Base-by-base conservation (phyloP, 2,888 invertebrate species). In the Adineta ricciae region DNA sequence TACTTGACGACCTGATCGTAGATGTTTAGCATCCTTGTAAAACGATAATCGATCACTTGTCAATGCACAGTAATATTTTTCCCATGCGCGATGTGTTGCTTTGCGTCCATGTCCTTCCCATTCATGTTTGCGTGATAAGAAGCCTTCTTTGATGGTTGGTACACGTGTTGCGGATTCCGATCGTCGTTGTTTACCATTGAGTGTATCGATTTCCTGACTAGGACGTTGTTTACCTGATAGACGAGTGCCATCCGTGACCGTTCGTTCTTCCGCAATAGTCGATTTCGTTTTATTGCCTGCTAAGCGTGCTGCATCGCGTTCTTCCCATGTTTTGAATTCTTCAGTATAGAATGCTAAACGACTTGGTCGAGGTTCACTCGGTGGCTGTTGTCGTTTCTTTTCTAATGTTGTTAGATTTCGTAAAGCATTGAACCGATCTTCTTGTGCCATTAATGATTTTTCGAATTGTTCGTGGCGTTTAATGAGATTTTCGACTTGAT, bases 381-480 rank as follows among this genome's bases (percentile, higher is more conserved):
- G 78, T 78, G 78, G 78, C n/a, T 14, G 5, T 78, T 41, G 78
- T 78, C 41, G 38, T 49, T 85, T 85, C 78, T 84, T 83, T 56
- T 86, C 86, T 38, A 97, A 97, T 91, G 97, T 98, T 88, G 99
- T 99, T 90, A 98, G 93, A 91, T 97, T 93, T 92, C 97, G 96
- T 89, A 99, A 93, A 87, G 99, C 99, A 90, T 95, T 95, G 92
- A 99, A 99, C 89, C 99, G 93, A 91, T 99, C 99, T 91, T 99
- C 99, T 91, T 99, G 99, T 85, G 99, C 98, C 86, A 95, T 94
- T 86, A 98, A 97, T 19, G 97, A 97, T 92, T 99, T 99, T 92
- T 99, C 99, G 91, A 99, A 99, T 87, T 98, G 98, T 92, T 99
- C 98, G 92, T 99, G 99, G 91, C 99, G 99, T 93, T 99, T 99